Conservation (phyloP, 2,797 vertebrate genomes). For the Sardinella longiceps region DNA sequence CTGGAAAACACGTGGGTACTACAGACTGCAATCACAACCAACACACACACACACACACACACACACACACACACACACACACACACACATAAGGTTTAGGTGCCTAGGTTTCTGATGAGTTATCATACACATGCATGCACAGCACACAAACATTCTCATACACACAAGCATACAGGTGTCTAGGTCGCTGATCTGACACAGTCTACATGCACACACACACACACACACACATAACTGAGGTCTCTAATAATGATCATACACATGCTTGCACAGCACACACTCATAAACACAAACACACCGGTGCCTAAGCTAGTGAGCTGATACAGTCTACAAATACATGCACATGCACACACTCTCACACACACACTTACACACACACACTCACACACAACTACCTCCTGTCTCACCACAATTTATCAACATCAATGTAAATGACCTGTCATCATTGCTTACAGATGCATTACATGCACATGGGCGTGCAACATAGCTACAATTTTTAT, state of each 20-base stretch:
- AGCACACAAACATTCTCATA: neutral
- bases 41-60: neutral
- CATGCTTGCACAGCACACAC: neutral
- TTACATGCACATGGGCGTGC: neutral
- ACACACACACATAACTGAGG: neutral
- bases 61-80: neutral
- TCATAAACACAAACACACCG: neutral
- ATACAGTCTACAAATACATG: neutral
- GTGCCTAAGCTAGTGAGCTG: no score
- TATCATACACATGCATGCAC: neutral
- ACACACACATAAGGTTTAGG: neutral
- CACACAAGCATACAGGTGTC: neutral
- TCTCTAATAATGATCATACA: no score
- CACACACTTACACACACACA: neutral
- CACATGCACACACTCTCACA: neutral
- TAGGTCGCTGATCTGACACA: no score
- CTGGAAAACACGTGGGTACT: conserved; percentile 49
- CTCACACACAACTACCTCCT: neutral
- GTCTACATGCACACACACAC: neutral
- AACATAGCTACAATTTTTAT: neutral
- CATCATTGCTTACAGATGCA: neutral
- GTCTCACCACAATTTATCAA: neutral
- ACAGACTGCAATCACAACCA: conserved; percentile 31
- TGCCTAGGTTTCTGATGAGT: no score
- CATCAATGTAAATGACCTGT: neutral